Conservation (phyloP, 2,113 vertebrate genomes). For the Catagonus wagneri region DNA sequence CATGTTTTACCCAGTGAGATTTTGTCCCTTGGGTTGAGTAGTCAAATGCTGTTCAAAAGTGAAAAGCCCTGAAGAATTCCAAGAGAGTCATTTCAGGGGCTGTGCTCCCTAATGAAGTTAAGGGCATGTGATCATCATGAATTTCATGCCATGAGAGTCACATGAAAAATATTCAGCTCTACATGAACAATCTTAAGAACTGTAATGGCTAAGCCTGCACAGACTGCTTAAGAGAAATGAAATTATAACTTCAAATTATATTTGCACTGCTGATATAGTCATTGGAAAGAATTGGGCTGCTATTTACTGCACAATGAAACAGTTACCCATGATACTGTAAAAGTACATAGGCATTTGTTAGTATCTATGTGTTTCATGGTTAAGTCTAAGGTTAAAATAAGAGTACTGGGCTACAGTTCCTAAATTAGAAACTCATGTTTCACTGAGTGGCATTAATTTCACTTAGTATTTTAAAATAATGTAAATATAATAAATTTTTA, state of each 20-base stretch:
- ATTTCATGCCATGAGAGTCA: not conserved
- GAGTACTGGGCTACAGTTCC: not conserved
- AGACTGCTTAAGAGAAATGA: not conserved
- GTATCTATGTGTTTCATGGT: not conserved
- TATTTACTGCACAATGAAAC: not conserved
- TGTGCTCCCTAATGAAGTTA: not conserved
- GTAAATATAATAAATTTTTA: not conserved
- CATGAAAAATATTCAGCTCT: not conserved
- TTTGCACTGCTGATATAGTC: not conserved
- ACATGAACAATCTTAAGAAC: not conserved
- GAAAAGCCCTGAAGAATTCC: not conserved
- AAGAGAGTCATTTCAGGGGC: not conserved
- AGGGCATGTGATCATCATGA: not conserved
- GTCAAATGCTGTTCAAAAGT: not conserved
- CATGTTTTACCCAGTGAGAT: not conserved
- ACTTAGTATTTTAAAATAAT: not conserved
- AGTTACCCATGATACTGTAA: not conserved
- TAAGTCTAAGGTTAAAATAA: slow-evolving; percentile 15
- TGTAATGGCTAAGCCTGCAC: not conserved
- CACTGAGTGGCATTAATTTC: not conserved
- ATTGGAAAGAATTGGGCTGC: not conserved
- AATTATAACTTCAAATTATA: slow-evolving; percentile 30
- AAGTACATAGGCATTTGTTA: not conserved
- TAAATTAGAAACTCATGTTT: not conserved
- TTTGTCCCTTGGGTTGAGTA: not conserved